Percentiles rank a stretch among this genome's conserved stretches.
Evolutionary conservation across 2,888 invertebrate genomes (phyloP).

Genomic region (Ennomos erosarius): DNA sequence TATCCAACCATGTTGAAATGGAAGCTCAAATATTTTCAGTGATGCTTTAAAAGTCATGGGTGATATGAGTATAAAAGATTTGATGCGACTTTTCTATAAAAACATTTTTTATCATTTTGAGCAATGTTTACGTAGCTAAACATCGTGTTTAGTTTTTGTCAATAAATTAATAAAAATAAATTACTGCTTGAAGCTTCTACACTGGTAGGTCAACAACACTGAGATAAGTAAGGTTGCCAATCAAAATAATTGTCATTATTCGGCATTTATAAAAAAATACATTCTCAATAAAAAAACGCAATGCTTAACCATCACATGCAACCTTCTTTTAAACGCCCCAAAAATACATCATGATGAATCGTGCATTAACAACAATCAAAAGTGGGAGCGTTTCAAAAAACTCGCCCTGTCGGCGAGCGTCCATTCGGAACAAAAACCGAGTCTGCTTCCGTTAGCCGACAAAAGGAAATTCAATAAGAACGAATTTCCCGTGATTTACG

Average conservation of each 20-base stretch:
- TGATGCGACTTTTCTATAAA: slow-evolving; percentile 12
- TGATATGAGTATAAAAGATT: slow-evolving; percentile 13
- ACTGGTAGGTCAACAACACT: no score
- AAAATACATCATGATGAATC: slow-evolving; percentile 38
- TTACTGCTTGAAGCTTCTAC: no score
- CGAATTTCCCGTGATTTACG: slow-evolving; percentile 83
- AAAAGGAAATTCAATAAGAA: slow-evolving; percentile 84
- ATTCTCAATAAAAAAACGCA: not conserved
- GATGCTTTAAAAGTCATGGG: slow-evolving; percentile 23
- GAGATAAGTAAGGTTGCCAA: no score
- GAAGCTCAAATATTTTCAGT: slow-evolving; percentile 22
- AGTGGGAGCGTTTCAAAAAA: slow-evolving; percentile 50
- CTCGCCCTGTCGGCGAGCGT: slow-evolving; percentile 63
- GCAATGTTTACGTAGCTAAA: no score
- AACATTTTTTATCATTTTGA: no score
- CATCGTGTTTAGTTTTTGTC: no score
- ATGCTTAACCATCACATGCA: slow-evolving; percentile 17
- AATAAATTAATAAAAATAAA: no score
- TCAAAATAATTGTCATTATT: no score
- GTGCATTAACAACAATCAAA: slow-evolving; percentile 44
- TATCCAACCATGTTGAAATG: slow-evolving; percentile 12
- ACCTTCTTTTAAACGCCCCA: slow-evolving; percentile 23
- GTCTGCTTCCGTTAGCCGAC: slow-evolving; percentile 71
- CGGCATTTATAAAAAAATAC: no score
- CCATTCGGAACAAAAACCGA: slow-evolving; percentile 76